A percentile compares a stretch with the other conserved stretches of the same genome.
phyloP scores from a whole-genome alignment of 2,888 invertebrate genomes.

The Latheticus oryzae region DNA sequence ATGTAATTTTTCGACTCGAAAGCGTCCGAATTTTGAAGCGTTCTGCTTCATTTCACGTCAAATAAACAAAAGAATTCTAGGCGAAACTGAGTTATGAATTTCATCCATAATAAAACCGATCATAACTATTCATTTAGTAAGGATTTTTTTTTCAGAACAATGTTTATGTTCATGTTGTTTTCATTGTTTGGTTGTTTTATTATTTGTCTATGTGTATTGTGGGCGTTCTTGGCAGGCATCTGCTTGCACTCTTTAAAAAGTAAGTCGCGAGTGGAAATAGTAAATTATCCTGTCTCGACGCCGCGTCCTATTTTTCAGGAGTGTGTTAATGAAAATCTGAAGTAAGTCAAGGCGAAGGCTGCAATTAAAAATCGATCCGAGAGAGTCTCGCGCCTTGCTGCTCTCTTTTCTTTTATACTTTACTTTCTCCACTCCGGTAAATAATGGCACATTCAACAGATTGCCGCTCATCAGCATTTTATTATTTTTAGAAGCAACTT shows the following conservation, averaged over 20 bases:
- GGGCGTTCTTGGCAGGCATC: slow-evolving; percentile 21
- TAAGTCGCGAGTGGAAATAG: slow-evolving; percentile 55
- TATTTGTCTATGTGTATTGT: too few species aligned
- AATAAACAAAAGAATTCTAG: too few species aligned
- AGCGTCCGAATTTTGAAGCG: too few species aligned
- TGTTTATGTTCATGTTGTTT: too few species aligned
- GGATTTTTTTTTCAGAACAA: too few species aligned
- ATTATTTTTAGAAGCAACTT: slow-evolving; percentile 64
- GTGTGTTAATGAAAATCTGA: slow-evolving; percentile 65
- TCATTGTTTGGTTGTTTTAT: too few species aligned
- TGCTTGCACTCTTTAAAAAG: slow-evolving; percentile 35
- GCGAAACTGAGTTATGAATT: too few species aligned
- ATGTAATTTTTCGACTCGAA: too few species aligned
- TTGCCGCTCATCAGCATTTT: slow-evolving; percentile 66
- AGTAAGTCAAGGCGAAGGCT: slow-evolving; percentile 68
- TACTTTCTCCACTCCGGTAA: slow-evolving; percentile 58
- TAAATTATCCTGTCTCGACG: slow-evolving; percentile 57
- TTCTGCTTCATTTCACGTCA: too few species aligned
- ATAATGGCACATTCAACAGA: slow-evolving; percentile 66
- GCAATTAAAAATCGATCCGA: slow-evolving; percentile 68
- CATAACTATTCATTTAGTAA: too few species aligned
- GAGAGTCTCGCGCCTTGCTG: slow-evolving; percentile 48
- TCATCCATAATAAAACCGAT: too few species aligned
- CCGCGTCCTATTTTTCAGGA: slow-evolving; percentile 56
- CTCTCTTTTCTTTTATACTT: slow-evolving; percentile 55